Evolutionary conservation across 1,140 invertebrate species (phyloP).

Genomic region (Habropoda laboriosa): DNA sequence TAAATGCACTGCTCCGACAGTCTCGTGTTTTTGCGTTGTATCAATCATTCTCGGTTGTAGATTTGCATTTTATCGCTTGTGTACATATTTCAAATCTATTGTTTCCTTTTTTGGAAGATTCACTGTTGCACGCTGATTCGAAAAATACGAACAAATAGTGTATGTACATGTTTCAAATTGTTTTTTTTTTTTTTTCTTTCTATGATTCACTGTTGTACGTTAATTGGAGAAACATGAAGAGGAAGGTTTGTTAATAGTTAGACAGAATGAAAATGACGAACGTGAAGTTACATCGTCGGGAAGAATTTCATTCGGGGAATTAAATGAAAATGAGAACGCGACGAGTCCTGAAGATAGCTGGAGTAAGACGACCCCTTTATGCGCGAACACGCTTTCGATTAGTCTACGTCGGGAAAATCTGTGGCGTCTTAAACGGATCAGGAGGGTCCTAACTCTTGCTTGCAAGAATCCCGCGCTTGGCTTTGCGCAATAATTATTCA

Average conservation of each 20-base stretch:
- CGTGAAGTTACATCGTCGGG: not conserved
- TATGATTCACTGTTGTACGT: too few relatives aligned
- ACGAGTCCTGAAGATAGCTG: not conserved
- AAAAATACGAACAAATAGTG: too few relatives aligned
- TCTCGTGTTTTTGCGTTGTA: too few relatives aligned
- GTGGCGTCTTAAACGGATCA: slow-evolving; percentile 24
- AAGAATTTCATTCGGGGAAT: not conserved
- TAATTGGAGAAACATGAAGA: not conserved
- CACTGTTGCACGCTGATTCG: too few relatives aligned
- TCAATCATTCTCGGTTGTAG: too few relatives aligned
- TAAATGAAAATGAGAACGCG: slow-evolving; percentile 15
- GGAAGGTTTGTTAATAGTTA: too few relatives aligned
- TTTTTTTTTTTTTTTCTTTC: too few relatives aligned
- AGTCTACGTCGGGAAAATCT: slow-evolving; percentile 23
- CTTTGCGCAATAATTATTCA: slow-evolving; percentile 18
- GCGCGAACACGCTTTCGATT: slow-evolving; percentile 35
- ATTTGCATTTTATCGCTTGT: too few relatives aligned
- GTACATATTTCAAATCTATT: too few relatives aligned
- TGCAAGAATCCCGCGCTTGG: slow-evolving; percentile 7
- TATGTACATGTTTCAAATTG: too few relatives aligned
- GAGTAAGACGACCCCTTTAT: slow-evolving; percentile 22
- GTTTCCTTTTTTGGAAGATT: too few relatives aligned
- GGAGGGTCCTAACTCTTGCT: slow-evolving; percentile 5
- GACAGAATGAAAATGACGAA: not conserved
- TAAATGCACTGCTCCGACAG: too few relatives aligned